Conservation (phyloP, 1,140 invertebrate species). For the Palaemon carinicauda region DNA sequence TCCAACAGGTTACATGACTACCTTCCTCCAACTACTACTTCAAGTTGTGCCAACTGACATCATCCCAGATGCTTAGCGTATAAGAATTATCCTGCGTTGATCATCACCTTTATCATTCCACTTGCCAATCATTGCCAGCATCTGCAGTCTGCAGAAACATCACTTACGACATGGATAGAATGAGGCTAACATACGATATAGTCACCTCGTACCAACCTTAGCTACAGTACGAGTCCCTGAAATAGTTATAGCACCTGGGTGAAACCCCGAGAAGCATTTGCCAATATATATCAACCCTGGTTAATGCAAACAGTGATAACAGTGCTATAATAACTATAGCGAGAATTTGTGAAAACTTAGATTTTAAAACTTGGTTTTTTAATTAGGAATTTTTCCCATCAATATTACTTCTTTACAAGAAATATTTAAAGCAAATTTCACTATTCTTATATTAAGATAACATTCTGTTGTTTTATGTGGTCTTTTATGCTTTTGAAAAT, state of each 20-base stretch:
- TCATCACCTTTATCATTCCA: constrained; percentile 29
- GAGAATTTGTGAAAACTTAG: background rate
- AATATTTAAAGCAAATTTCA: too few species aligned
- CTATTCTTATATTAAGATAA: too few species aligned
- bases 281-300: background rate
- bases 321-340: constrained; percentile 26
- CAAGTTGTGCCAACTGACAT: constrained; percentile 84
- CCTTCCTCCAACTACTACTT: constrained; percentile 87
- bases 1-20: constrained; percentile 84
- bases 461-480: too few species aligned
- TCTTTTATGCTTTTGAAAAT: too few species aligned
- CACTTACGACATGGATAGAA: background rate
- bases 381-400: background rate
- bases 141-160: background rate
- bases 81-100: background rate
- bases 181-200: too few species aligned
- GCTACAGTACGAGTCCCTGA: too few species aligned
- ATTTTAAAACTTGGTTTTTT: background rate
- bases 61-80: constrained; percentile 51
- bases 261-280: background rate
- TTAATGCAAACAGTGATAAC: constrained; percentile 10
- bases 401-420: background rate
- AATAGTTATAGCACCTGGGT: too few species aligned
- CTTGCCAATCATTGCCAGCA: constrained; percentile 26
- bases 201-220: too few species aligned